Evolutionary conservation across 2,888 invertebrate genomes (phyloP).

Genomic region (Bombyx huttoni): DNA sequence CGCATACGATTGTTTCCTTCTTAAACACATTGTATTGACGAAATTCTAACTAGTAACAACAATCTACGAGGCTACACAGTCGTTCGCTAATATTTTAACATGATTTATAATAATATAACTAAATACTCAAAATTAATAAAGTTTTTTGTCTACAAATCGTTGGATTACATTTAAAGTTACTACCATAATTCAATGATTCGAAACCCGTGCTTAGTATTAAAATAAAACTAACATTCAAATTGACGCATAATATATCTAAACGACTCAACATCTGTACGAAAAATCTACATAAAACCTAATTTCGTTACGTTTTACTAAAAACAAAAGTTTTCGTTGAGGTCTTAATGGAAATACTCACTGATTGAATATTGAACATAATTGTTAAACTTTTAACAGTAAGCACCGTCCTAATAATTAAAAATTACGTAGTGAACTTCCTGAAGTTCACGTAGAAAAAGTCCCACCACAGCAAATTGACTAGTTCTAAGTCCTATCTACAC

Average conservation of each 20-base stretch:
- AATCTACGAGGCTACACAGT: constrained; percentile 54
- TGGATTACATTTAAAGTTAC: constrained; percentile 27
- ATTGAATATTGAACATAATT: constrained; percentile 36
- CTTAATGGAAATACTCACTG: constrained; percentile 32
- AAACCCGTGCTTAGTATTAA: constrained; percentile 40
- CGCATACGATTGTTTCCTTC: constrained; percentile 50
- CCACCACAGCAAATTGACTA: constrained; percentile 70
- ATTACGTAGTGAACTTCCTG: constrained; percentile 50
- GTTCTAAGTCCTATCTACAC: constrained; percentile 61
- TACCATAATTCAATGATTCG: constrained; percentile 52
- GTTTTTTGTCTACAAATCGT: constrained; percentile 35
- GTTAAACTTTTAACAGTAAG: constrained; percentile 59
- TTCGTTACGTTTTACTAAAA: constrained; percentile 28
- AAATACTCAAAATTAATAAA: constrained; percentile 29
- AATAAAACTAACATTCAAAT: constrained; percentile 34
- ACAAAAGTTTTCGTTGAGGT: constrained; percentile 47
- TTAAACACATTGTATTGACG: constrained; percentile 32
- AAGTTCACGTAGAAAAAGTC: constrained; percentile 63
- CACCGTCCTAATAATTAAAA: constrained; percentile 62
- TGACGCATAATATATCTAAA: constrained; percentile 23
- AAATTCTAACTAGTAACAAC: constrained; percentile 49
- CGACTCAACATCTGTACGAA: constrained; percentile 26
- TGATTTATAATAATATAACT: constrained; percentile 26
- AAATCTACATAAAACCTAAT: constrained; percentile 21
- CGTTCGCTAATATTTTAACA: constrained; percentile 41